A percentile compares a stretch with the other conserved stretches of the same genome.
Evolutionary conservation across 2,113 vertebrate species (phyloP).

Genomic region (Hypomesus transpacificus): DNA sequence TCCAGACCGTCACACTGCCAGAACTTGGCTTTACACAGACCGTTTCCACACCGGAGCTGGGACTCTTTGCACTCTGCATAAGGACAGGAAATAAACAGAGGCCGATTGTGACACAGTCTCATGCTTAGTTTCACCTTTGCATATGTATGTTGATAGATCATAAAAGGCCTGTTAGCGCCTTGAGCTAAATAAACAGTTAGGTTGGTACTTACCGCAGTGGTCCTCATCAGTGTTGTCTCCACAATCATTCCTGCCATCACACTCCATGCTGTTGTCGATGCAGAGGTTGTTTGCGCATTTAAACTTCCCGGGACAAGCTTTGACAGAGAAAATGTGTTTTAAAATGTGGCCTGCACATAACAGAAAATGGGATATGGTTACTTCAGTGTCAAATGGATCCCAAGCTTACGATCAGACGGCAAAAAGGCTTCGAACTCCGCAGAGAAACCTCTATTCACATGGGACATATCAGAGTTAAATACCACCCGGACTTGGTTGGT

Average conservation of each 20-base stretch:
- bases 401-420: conserved; percentile 79
- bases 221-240: conserved; percentile 81
- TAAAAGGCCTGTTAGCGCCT: neutral
- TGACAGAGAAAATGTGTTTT: neutral
- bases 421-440: conserved; percentile 81
- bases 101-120: neutral
- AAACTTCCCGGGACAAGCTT: conserved; percentile 80
- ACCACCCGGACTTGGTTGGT: conserved; percentile 70
- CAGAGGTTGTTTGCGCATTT: conserved; percentile 80
- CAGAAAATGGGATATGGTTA: neutral
- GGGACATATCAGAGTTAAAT: conserved; percentile 80
- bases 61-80: conserved; percentile 61
- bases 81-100: conserved; percentile 10
- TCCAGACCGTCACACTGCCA: conserved; percentile 83
- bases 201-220: conserved; percentile 76
- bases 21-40: conserved; percentile 80
- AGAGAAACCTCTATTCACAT: conserved; percentile 79
- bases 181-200: neutral
- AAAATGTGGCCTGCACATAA: neutral
- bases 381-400: neutral
- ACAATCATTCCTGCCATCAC: conserved; percentile 88
- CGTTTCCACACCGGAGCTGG: conserved; percentile 80
- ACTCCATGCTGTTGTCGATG: conserved; percentile 66
- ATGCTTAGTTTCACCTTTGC: neutral
- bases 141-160: neutral